Conservation (phyloP, 2,888 invertebrate genomes). For the Amphiduros pacificus region DNA sequence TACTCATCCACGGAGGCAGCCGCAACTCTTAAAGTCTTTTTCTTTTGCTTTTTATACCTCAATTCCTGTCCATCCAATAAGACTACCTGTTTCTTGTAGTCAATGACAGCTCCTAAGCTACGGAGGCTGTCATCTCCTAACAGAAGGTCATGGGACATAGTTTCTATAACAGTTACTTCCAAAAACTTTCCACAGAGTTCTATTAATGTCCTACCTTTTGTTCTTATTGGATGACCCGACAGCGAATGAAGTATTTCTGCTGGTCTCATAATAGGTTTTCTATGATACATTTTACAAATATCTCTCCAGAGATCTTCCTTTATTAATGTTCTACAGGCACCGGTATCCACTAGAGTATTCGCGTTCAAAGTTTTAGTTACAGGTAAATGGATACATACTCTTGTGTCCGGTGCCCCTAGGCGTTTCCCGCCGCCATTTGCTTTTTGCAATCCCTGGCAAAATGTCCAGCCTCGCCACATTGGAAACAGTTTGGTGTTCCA, state of each 20-base stretch:
- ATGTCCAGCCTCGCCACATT: not conserved
- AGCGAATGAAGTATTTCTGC: not conserved
- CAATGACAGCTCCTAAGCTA: not conserved
- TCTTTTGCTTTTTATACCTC: too few species aligned
- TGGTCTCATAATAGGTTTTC: not conserved
- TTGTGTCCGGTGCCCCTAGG: conserved; percentile 6
- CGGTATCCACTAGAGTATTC: conserved; percentile 4
- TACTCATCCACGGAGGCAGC: not conserved
- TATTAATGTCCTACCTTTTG: not conserved
- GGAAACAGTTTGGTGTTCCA: not conserved
- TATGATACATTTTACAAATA: not conserved
- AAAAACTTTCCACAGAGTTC: too few species aligned
- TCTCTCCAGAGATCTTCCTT: not conserved
- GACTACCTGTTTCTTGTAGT: not conserved
- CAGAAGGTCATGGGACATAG: not conserved
- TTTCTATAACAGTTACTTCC: not conserved
- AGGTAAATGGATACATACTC: not conserved
- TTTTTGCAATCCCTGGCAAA: not conserved
- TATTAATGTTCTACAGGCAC: conserved; percentile 9
- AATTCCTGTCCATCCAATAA: not conserved
- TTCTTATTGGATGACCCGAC: not conserved
- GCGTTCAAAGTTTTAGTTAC: not conserved
- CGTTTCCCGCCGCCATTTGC: too few species aligned
- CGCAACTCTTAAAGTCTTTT: not conserved
- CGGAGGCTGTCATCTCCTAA: conserved; percentile 5